Evolutionary conservation across 2,888 invertebrate species (phyloP).

Genomic region (Chesias legatella): DNA sequence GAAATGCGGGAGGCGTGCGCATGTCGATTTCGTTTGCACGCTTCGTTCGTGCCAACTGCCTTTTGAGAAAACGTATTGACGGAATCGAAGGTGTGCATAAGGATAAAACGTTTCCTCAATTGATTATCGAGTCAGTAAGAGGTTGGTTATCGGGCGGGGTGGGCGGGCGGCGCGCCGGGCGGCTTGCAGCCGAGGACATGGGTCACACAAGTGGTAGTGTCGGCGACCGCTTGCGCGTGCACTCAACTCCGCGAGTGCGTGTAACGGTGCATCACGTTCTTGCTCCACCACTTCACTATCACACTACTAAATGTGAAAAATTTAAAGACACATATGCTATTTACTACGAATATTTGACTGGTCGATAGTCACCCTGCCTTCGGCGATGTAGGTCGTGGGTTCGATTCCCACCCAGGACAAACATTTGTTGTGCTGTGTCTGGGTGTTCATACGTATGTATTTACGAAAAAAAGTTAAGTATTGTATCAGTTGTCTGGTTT

Average conservation of each 20-base stretch:
- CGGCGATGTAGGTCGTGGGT: too few relatives aligned
- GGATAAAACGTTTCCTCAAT: slow-evolving; percentile 2
- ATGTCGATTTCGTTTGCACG: slow-evolving; percentile 40
- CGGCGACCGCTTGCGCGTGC: slow-evolving; percentile 74
- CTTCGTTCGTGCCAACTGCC: slow-evolving; percentile 41
- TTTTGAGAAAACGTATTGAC: slow-evolving; percentile 1
- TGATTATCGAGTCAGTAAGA: slow-evolving; percentile 7
- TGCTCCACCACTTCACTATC: slow-evolving; percentile 45
- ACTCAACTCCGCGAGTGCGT: slow-evolving; percentile 70
- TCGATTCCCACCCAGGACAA: too few relatives aligned
- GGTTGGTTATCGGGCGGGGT: slow-evolving; percentile 20
- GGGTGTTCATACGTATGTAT: too few relatives aligned
- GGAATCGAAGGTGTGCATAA: slow-evolving; percentile 12
- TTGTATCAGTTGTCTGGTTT: too few relatives aligned
- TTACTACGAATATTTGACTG: too few relatives aligned
- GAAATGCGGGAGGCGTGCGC: slow-evolving; percentile 36
- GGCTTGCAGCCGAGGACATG: slow-evolving; percentile 36
- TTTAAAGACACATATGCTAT: too few relatives aligned
- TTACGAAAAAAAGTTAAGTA: too few relatives aligned
- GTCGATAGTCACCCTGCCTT: too few relatives aligned
- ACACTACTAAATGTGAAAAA: slow-evolving; percentile 30
- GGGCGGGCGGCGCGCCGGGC: too few relatives aligned
- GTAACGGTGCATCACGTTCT: slow-evolving; percentile 65
- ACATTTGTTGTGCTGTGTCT: too few relatives aligned
- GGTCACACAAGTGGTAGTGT: slow-evolving; percentile 56